Conservation (phyloP, 92 coral and sea anemone genomes). For the Zoanthus sociatus region DNA sequence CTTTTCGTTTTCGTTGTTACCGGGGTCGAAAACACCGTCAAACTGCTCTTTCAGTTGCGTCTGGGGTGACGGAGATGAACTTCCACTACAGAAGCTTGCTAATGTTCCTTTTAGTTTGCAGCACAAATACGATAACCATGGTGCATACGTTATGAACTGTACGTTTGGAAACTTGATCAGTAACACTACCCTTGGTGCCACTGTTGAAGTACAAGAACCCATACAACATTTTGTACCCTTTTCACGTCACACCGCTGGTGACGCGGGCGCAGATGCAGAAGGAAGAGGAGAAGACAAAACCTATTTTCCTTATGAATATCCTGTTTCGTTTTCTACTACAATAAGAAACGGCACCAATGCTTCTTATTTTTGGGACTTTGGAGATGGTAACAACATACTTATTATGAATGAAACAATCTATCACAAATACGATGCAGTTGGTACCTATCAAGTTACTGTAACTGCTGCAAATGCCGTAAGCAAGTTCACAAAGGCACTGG, state of each 20-base stretch:
- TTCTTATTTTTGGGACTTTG: conserved; percentile 73
- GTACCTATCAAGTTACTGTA: conserved; percentile 45
- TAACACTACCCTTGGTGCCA: conserved; percentile 36
- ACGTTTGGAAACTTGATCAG: conserved; percentile 68
- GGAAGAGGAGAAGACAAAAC: conserved; percentile 71
- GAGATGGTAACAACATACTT: conserved; percentile 57
- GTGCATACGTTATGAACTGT: conserved; percentile 71
- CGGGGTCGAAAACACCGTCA: conserved; percentile 73
- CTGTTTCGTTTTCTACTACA: conserved; percentile 52
- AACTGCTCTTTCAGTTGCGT: conserved; percentile 66
- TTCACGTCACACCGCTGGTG: conserved; percentile 72
- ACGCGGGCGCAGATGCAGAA: conserved; percentile 70
- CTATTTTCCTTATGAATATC: conserved; percentile 74
- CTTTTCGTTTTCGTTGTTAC: conserved; percentile 55
- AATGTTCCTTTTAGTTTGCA: conserved; percentile 44
- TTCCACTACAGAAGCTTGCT: conserved; percentile 34
- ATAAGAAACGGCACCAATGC: conserved; percentile 88
- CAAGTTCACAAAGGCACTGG: neutral
- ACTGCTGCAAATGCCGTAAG: conserved; percentile 66
- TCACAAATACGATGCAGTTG: conserved; percentile 57
- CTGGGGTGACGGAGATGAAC: conserved; percentile 70
- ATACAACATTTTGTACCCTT: conserved; percentile 43
- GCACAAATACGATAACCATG: conserved; percentile 61
- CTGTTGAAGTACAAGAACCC: conserved; percentile 80
- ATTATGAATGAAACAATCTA: conserved; percentile 44